phyloP scores from a whole-genome alignment of 2,113 vertebrate genomes.

The Podilymbus podiceps region DNA sequence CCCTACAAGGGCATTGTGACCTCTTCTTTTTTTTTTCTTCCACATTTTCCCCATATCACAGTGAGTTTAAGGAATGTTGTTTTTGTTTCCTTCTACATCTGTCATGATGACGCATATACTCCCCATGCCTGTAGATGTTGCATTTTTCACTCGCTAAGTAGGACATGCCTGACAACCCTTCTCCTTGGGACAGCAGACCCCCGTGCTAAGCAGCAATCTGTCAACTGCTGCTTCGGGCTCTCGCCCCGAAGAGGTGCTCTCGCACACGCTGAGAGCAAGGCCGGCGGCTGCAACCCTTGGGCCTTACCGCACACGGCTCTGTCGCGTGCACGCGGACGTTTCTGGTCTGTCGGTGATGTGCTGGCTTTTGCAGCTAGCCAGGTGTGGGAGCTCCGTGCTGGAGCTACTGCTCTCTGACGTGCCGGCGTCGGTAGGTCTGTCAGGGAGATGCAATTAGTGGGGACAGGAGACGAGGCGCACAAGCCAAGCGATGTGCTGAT shows the following conservation, averaged over 20 bases:
- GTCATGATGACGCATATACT: neutral
- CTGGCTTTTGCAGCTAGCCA: neutral
- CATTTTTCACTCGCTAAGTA: slow-evolving; percentile 5
- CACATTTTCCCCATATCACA: neutral
- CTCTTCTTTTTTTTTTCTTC: neutral
- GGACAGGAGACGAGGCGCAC: accelerated
- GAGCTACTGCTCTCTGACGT: neutral
- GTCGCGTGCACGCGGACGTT: accelerated
- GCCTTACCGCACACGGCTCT: accelerated
- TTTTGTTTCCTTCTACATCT: neutral
- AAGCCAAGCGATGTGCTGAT: neutral
- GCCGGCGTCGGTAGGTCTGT: neutral
- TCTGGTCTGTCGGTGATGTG: neutral
- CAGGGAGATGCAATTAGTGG: neutral
- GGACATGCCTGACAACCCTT: neutral
- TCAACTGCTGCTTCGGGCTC: neutral
- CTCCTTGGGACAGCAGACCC: neutral
- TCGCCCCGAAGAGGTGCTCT: neutral
- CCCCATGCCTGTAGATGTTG: neutral
- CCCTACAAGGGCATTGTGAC: neutral
- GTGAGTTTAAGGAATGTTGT: neutral
- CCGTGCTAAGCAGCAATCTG: neutral
- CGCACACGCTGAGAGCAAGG: neutral
- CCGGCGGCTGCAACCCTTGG: neutral
- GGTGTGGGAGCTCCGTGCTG: neutral